Base-by-base conservation (phyloP, 2,888 invertebrate species). In the Drosophila lutescens region DNA sequence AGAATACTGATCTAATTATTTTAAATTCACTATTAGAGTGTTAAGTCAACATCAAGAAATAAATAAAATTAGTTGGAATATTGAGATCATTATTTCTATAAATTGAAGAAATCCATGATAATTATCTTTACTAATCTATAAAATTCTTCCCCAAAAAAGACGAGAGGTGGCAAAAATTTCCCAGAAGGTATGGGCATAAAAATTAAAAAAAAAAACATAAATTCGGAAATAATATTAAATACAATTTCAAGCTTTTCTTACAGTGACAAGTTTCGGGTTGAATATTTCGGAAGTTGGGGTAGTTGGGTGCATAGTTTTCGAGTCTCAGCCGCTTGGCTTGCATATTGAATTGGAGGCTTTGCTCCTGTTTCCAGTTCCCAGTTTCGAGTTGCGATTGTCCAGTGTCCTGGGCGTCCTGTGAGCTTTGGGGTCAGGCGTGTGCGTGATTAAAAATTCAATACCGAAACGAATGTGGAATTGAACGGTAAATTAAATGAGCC, bases 401-500 rank as follows among this genome's bases (percentile, higher is more conserved):
- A 30, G 30, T 30, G 40, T 60, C 58, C 56, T 59, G 41, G 12
- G 12, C 5, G 34, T 12, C 50, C 34, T 34, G 43, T 26, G 53
- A 49, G 54, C 67, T 63, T 50, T 67, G 77, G 78, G 88, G 78
- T 76, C 84, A 77, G 70, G 78, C 77, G 80, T 86, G 84, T 74
- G 80, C 77, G 71, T 90, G 86, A 90, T 90, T 90, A 91, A 91
- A 91, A 90, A 90, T 90, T 90, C 90, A 90, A 83, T 85, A 80
- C 77, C 88, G 77, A 84, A 88, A 86, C 89, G 88, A 88, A 85
- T 88, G 81, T 77, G 76, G 90, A 84, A 90, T 90, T 89, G 90
- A 89, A 88, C 89, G 79, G 87, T 80, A 89, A 90, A 90, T 89
- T 85, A 89, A 89, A 88, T 86, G 90, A 85, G 88, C 78, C 60